Evolutionary conservation across 2,797 vertebrate genomes (phyloP), one percentile per base, ranked within the genome.

Genomic region (Gallirallus australis): DNA sequence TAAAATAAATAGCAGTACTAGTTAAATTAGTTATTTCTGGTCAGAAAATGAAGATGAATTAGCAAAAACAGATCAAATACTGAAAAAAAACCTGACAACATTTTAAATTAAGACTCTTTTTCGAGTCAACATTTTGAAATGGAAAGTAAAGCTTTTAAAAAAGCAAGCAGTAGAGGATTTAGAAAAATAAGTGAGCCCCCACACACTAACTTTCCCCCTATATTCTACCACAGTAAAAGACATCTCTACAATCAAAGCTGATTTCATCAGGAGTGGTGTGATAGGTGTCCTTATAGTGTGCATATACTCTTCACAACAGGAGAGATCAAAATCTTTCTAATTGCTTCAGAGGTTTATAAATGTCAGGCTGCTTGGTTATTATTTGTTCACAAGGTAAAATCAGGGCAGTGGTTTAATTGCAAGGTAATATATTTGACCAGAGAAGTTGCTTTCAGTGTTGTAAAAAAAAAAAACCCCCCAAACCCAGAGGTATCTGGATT

Each of bases 21-120:
- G 93, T 93, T 86, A 90, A 90, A 95, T 93, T 95, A 90, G 93
- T 93, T 96, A 79, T 89, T 97, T 95, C 95, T 96, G 76, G 76
- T 95, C 91, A 91, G 69, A 93, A 94, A 95, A 96, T 72, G 61
- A 83, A 93, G 89, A 83, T 30, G 0, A 94, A 94, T 93, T 94
- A 95, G 63, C 39, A 72, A 94, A 96, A 88, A 2, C 33, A 90
- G 77, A 88, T 54, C 20, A 91, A 96, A 89, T 82, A 90, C 65
- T 91, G 82, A 4, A 75, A 89, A 94, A 92, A 79, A 72, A 2
- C 16, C 16, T 69, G 60, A 61, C 61, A 88, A 73, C 33, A 85
- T 96, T 96, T 92, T 80, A 94, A 92, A 94, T 94, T 63, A 91
- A 73, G 68, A 80, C 31, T 90, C 89, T 79, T 87, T 95, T 95